Percentiles rank a stretch among this genome's conserved stretches.
phyloP scores from a whole-genome alignment of 1,140 invertebrate species.

The Lepeophtheirus salmonis region DNA sequence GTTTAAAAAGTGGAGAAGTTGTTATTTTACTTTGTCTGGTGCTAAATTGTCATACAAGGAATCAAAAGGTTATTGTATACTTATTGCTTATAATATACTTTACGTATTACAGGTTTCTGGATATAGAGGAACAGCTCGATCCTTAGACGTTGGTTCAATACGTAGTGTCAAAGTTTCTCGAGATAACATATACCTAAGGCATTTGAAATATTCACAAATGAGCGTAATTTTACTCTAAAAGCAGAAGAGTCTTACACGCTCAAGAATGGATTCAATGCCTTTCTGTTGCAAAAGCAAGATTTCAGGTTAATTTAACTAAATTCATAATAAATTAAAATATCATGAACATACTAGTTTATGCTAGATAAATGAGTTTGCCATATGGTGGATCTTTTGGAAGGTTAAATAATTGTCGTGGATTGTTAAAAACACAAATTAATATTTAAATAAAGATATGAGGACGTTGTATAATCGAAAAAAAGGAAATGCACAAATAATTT shows the following conservation, averaged over 20 bases:
- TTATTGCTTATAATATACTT: not conserved
- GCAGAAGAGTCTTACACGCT: constrained; percentile 82
- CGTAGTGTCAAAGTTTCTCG: constrained; percentile 70
- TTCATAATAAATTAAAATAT: not conserved
- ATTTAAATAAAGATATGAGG: too few species aligned
- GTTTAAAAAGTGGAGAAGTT: constrained; percentile 69
- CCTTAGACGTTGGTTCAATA: constrained; percentile 72
- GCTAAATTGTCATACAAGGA: constrained; percentile 70
- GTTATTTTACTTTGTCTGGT: constrained; percentile 79
- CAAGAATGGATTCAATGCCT: constrained; percentile 83
- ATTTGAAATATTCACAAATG: constrained; percentile 86
- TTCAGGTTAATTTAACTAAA: constrained; percentile 30
- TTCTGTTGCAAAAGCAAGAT: constrained; percentile 66
- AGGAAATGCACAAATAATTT: too few species aligned
- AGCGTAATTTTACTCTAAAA: constrained; percentile 73
- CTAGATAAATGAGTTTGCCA: not conserved
- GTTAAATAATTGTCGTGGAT: constrained; percentile 8
- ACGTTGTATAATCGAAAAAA: too few species aligned
- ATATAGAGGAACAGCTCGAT: constrained; percentile 20
- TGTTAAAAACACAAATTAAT: too few species aligned
- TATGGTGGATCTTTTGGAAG: constrained; percentile 11
- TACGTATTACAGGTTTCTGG: not conserved
- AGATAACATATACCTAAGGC: constrained; percentile 64
- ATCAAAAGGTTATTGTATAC: constrained; percentile 34
- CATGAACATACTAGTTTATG: not conserved